These are phyloP conservation scores for Hermaeophaga mercurialis DNA, from an alignment of 2,888 invertebrate genomes.

Conservation along the genomic window DNA sequence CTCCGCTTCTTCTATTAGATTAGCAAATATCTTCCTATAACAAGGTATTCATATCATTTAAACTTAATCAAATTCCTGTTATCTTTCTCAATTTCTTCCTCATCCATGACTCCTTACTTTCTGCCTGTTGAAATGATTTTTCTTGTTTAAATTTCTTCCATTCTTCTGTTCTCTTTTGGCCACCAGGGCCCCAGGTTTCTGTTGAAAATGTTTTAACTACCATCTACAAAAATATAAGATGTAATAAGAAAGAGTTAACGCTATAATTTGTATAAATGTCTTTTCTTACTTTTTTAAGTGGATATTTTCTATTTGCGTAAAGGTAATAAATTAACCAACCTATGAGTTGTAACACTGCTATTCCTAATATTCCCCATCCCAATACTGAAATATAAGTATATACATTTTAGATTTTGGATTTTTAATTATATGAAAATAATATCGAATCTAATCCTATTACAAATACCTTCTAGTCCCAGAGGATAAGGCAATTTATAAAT, in stretches of 20 bases:
- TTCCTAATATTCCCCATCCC: slow-evolving; percentile 61
- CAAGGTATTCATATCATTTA: background rate
- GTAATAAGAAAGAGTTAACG: too few species aligned
- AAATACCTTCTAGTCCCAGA: slow-evolving; percentile 34
- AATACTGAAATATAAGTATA: slow-evolving; percentile 52
- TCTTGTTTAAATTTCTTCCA: slow-evolving; percentile 64
- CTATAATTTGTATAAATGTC: too few species aligned
- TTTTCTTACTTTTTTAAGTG: slow-evolving; percentile 29
- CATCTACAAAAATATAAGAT: slow-evolving; percentile 59
- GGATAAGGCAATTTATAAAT: slow-evolving; percentile 56
- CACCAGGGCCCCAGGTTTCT: slow-evolving; percentile 68
- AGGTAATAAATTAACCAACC: slow-evolving; percentile 58
- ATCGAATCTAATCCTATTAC: background rate
- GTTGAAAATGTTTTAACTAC: slow-evolving; percentile 58
- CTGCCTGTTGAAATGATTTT: background rate
- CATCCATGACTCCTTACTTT: slow-evolving; percentile 3
- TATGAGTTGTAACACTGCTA: slow-evolving; percentile 61
- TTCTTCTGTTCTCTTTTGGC: slow-evolving; percentile 59
- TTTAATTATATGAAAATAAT: too few species aligned
- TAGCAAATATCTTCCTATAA: too few species aligned
- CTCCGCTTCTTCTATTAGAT: too few species aligned
- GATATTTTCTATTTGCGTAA: slow-evolving; percentile 45
- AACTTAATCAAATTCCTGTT: slow-evolving; percentile 9
- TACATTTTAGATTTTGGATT: too few species aligned
- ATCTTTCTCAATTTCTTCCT: slow-evolving; percentile 13